Evolutionary conservation across 2,888 invertebrate genomes (phyloP).

Genomic region (Punctoribates punctum): DNA sequence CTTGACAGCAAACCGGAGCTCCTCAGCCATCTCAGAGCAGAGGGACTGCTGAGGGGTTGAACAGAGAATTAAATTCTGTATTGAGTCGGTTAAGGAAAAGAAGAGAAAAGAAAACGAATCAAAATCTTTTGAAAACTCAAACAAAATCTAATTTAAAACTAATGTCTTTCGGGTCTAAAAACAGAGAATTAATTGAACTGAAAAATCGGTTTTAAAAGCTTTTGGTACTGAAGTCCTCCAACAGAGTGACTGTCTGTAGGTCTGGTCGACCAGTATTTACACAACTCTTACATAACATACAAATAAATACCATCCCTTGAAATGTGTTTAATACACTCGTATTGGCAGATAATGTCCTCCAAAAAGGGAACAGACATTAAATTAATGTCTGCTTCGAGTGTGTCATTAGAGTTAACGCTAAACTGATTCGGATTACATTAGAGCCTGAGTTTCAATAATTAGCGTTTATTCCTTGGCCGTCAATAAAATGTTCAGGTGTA

Average conservation of each 20-base stretch:
- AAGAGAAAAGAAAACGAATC: too few relatives aligned
- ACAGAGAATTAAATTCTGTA: slow-evolving; percentile 45
- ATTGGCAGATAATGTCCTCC: neutral
- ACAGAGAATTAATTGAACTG: neutral
- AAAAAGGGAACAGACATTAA: slow-evolving; percentile 10
- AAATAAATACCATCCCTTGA: too few relatives aligned
- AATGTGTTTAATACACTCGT: neutral
- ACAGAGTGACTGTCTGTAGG: neutral
- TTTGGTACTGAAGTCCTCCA: neutral
- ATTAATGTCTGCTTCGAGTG: neutral
- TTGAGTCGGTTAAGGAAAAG: too few relatives aligned
- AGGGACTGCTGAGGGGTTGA: slow-evolving; percentile 65
- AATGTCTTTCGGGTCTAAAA: neutral
- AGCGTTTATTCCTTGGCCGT: neutral
- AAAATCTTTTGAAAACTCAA: too few relatives aligned
- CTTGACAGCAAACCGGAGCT: slow-evolving; percentile 81
- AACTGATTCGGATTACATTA: slow-evolving; percentile 18
- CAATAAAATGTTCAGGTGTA: slow-evolving; percentile 16
- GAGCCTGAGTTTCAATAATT: neutral
- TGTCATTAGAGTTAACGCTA: slow-evolving; percentile 5
- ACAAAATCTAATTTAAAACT: neutral
- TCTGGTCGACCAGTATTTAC: too few relatives aligned
- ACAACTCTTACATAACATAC: too few relatives aligned
- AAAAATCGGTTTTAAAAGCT: neutral
- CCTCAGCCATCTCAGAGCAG: slow-evolving; percentile 91